A percentile compares a stretch with the other conserved stretches of the same genome.
Evolutionary conservation across 2,113 vertebrate species (phyloP).

Genomic region (human): DNA sequence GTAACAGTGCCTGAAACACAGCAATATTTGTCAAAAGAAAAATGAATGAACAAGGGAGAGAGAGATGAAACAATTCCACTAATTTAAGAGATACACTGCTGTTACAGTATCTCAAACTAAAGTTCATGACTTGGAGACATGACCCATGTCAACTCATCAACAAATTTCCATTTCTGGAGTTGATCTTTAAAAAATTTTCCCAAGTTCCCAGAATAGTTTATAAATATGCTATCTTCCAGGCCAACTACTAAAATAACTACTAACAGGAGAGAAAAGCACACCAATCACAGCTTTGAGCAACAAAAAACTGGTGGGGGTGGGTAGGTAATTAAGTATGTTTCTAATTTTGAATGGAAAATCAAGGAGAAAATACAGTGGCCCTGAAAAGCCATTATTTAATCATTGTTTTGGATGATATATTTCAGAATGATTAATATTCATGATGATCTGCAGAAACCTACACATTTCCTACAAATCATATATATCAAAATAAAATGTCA

Average conservation of each 20-base stretch:
- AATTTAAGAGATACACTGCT: background rate
- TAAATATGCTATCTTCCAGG: background rate
- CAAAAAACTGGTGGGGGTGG: background rate
- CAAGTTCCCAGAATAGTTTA: background rate
- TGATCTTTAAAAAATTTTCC: background rate
- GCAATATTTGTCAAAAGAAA: background rate
- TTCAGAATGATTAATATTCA: background rate
- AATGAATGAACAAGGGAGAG: background rate
- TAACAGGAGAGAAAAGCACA: background rate
- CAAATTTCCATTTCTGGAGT: background rate
- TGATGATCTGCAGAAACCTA: background rate
- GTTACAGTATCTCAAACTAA: background rate
- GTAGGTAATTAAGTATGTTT: background rate
- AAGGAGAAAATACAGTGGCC: background rate
- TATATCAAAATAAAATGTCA: slow-evolving; percentile 1
- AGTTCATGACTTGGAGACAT: background rate
- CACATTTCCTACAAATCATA: background rate
- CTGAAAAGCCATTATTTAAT: background rate
- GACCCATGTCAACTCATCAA: background rate
- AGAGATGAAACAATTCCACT: background rate
- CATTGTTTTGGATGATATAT: background rate
- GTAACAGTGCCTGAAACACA: background rate
- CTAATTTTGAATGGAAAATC: background rate
- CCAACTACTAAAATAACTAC: background rate
- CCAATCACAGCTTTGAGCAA: background rate